phyloP scores from a whole-genome alignment of 2,888 invertebrate species.

The Phalera bucephala region DNA sequence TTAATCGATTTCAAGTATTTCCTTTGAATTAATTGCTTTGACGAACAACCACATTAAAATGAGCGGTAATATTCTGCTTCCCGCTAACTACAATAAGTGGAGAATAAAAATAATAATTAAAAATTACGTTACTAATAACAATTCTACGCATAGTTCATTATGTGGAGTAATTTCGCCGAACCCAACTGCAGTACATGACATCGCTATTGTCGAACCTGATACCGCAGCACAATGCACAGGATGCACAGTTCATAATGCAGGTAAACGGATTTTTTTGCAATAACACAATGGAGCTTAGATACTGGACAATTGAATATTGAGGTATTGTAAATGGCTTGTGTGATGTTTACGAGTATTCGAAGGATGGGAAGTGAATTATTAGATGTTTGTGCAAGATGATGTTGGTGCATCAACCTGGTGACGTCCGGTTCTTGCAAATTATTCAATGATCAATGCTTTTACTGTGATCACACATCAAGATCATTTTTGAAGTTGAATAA shows the following conservation, averaged over 20 bases:
- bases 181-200: conserved; percentile 20
- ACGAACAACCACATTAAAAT: no score
- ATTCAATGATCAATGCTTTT: no score
- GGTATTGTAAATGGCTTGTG: conserved; percentile 10
- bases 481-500: no score
- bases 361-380: neutral
- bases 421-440: neutral
- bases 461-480: no score
- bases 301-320: conserved; percentile 25
- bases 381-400: neutral
- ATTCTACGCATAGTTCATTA: no score
- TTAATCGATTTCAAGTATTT: no score
- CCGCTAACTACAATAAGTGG: no score
- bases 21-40: no score
- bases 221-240: conserved; percentile 50
- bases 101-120: no score
- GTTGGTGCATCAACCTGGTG: no score
- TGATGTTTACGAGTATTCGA: neutral
- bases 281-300: conserved; percentile 16
- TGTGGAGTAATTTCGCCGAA: conserved; percentile 20
- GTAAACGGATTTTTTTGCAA: conserved; percentile 53
- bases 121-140: no score
- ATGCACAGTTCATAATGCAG: conserved; percentile 43
- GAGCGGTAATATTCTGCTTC: no score
- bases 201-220: conserved; percentile 32